phyloP scores from a whole-genome alignment of 1,140 invertebrate species.

The Drosophila pallidifrons region DNA sequence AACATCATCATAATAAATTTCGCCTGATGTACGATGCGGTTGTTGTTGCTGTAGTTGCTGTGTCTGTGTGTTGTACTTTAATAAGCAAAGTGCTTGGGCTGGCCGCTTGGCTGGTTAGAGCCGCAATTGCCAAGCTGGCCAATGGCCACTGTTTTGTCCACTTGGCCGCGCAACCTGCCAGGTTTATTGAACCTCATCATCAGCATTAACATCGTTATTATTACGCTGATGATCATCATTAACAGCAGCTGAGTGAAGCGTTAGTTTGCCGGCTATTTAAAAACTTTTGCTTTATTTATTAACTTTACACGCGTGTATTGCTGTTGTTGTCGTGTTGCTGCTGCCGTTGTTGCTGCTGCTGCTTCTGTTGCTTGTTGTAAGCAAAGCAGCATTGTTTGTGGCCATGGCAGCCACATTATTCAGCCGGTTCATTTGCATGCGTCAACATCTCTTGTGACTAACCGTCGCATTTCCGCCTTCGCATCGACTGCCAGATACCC shows the following conservation, averaged over 20 bases:
- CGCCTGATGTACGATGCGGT: conserved; percentile 67
- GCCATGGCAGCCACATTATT: conserved; percentile 39
- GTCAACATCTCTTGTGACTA: conserved; percentile 66
- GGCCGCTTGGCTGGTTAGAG: conserved; percentile 65
- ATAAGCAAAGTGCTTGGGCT: conserved; percentile 81
- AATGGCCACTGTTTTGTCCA: conserved; percentile 67
- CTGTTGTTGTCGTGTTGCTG: too few relatives aligned
- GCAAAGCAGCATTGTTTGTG: conserved; percentile 38
- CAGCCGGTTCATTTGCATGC: conserved; percentile 68
- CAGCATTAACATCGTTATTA: conserved; percentile 23
- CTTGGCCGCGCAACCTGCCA: conserved; percentile 68
- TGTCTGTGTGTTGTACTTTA: conserved; percentile 66
- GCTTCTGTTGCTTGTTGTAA: conserved; percentile 12
- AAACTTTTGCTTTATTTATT: conserved; percentile 65
- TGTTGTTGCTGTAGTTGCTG: conserved; percentile 28
- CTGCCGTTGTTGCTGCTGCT: conserved; percentile 9
- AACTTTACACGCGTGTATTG: conserved; percentile 33
- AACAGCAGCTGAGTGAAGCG: conserved; percentile 56
- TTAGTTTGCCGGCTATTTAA: conserved; percentile 62
- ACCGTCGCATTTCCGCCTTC: conserved; percentile 71
- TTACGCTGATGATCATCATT: conserved; percentile 6
- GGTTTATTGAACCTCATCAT: conserved; percentile 61
- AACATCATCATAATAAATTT: conserved; percentile 83
- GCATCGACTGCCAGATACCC: conserved; percentile 44
- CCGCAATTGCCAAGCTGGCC: conserved; percentile 49